Base-by-base conservation (phyloP, 30 jellyfish, hydroid and myxozoan species). In the Hydractinia echinata region DNA sequence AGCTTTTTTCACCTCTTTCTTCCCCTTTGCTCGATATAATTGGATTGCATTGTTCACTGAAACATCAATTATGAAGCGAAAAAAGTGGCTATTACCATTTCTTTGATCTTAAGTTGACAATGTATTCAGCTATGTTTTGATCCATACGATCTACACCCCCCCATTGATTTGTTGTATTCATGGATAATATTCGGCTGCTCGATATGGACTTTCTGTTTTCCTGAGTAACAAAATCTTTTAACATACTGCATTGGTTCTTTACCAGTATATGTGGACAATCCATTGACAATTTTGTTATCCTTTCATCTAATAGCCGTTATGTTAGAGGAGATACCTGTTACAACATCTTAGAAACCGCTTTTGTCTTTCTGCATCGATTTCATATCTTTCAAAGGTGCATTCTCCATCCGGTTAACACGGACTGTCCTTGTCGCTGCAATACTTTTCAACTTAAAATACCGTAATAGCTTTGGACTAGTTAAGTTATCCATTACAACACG, bases 371-470 rank as follows among this genome's bases (percentile, higher is more conserved):
- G 56, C 55, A 16, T 69, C 14, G 14, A 69, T 30, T 69, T 69
- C 79, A 69, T 69, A 21, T 74, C 83, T 20, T 50, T 50, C 77
- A 74, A 50, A 11, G 83, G 77, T 10, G 83, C 14, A 30, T 30
- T 30, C 44, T 30, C 44, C 1, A 30, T 68, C 44, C 79, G n/a
- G 48, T 68, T 68, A 10, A 53, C 49, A n/a, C 79, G n/a, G 11
- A 68, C 79, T 11, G 79, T 68, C 11, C 79, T 10, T 11, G 83
- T 74, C 51, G 83, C 83, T n/a, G 83, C 83, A 13, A 74, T 74
- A 13, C 77, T 53, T 13, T 74, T 20, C 13, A 76, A 74, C 18
- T 50, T 74, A 11, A 74, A 13, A 74, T 74, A 50, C 51, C 83
- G 1, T 11, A 74, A 53, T 13, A 74, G 54, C 18, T n/a, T 50